Conservation (phyloP, 2,113 vertebrate genomes). For the Triplophysa siluroides region DNA sequence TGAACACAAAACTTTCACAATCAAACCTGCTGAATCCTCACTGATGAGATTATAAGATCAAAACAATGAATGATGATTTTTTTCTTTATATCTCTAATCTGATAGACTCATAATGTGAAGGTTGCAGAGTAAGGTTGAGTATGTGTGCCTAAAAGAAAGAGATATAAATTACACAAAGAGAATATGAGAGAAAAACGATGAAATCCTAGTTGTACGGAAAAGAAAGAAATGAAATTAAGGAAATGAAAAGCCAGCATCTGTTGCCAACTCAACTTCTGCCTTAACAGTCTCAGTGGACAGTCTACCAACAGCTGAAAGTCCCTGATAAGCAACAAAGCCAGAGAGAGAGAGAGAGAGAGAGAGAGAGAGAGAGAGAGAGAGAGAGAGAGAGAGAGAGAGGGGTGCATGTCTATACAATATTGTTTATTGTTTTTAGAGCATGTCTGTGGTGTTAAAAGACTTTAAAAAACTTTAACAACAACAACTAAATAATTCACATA, state of each 20-base stretch:
- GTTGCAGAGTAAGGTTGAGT: neutral
- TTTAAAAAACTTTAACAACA: no score
- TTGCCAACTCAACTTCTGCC: conserved; percentile 62
- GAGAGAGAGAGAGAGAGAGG: conserved; percentile 48
- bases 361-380: conserved; percentile 44
- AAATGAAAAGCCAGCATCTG: conserved; percentile 59
- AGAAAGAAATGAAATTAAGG: conserved; percentile 62
- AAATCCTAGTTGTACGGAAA: conserved; percentile 51
- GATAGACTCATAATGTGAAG: neutral
- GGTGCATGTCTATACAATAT: conserved; percentile 21
- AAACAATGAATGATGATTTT: conserved; percentile 4
- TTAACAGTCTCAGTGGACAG: conserved; percentile 63
- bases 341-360: conserved; percentile 33
- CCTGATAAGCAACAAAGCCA: conserved; percentile 68
- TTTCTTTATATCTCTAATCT: conserved; percentile 30
- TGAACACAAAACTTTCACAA: neutral
- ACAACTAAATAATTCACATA: no score
- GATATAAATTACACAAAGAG: conserved; percentile 41
- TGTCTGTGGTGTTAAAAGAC: neutral
- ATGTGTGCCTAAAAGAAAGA: neutral
- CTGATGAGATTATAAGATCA: conserved; percentile 24
- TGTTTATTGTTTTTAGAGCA: neutral
- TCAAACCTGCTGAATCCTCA: conserved; percentile 3
- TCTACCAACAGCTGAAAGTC: conserved; percentile 69
- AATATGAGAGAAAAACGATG: conserved; percentile 49